phyloP scores from a whole-genome alignment of 2,113 vertebrate genomes.

The Morone chrysops region DNA sequence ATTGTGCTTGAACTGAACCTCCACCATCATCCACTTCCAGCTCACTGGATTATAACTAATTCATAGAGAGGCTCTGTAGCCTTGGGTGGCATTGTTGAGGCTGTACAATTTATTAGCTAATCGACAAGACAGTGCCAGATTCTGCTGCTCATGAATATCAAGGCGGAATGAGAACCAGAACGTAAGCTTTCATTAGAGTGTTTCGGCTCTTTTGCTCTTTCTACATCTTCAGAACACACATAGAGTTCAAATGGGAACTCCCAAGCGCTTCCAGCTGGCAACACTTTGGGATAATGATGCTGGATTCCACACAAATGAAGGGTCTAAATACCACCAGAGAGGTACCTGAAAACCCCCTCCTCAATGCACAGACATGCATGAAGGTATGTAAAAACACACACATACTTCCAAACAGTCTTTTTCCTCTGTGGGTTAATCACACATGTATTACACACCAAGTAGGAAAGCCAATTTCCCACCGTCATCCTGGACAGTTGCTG shows the following conservation, averaged over 20 bases:
- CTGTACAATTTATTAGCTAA: slow-evolving; percentile 72
- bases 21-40: slow-evolving; percentile 57
- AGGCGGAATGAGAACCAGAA: slow-evolving; percentile 73
- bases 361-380: slow-evolving; percentile 68
- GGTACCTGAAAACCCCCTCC: slow-evolving; percentile 76
- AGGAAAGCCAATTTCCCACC: slow-evolving; percentile 61
- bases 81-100: slow-evolving; percentile 74
- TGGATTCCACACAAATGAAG: slow-evolving; percentile 85
- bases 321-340: slow-evolving; percentile 80
- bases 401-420: slow-evolving; percentile 30
- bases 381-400: slow-evolving; percentile 54
- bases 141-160: slow-evolving; percentile 73
- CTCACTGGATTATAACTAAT: slow-evolving; percentile 59
- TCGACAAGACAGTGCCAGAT: slow-evolving; percentile 73
- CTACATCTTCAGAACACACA: slow-evolving; percentile 80
- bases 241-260: slow-evolving; percentile 82
- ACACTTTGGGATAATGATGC: slow-evolving; percentile 83
- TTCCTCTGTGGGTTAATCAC: slow-evolving; percentile 59
- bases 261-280: slow-evolving; percentile 84
- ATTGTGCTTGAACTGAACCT: slow-evolving; percentile 34
- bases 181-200: slow-evolving; percentile 66
- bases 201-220: slow-evolving; percentile 58
- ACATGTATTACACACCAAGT: slow-evolving; percentile 33
- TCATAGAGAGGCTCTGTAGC: slow-evolving; percentile 51
- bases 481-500: slow-evolving; percentile 49